phyloP scores from a whole-genome alignment of 1,140 invertebrate species.

The Aphidius gifuensis region DNA sequence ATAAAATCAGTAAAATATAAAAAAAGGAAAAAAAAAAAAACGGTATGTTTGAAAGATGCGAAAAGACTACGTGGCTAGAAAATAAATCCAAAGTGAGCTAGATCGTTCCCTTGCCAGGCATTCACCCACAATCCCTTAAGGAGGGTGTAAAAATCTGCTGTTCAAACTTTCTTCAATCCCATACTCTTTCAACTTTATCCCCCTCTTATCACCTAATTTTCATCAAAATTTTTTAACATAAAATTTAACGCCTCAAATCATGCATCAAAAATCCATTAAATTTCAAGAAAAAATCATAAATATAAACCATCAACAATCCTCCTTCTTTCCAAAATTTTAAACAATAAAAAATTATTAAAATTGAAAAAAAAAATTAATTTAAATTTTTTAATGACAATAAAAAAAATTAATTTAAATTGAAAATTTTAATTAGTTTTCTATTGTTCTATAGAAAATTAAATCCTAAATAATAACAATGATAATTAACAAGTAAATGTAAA shows the following conservation, averaged over 20 bases:
- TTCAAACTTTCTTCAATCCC: neutral
- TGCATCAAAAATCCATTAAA: constrained; percentile 6
- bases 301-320: too few relatives aligned
- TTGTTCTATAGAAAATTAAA: too few relatives aligned
- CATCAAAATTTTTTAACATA: neutral
- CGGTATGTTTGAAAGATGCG: constrained; percentile 9
- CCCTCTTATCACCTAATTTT: neutral
- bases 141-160: constrained; percentile 19
- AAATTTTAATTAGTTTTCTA: too few relatives aligned
- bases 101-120: constrained; percentile 23
- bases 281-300: neutral
- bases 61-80: constrained; percentile 34
- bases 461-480: too few relatives aligned
- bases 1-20: too few relatives aligned
- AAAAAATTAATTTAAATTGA: too few relatives aligned
- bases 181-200: neutral
- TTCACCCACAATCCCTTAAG: constrained; percentile 31
- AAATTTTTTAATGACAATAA: too few relatives aligned
- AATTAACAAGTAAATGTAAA: too few relatives aligned
- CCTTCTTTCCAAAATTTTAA: too few relatives aligned
- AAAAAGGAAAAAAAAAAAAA: neutral
- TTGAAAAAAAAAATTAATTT: too few relatives aligned
- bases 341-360: too few relatives aligned
- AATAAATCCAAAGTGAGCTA: constrained; percentile 32
- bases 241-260: neutral